These are phyloP conservation scores for Sebastes melanostomus DNA, from an alignment of 2,797 vertebrate species.

Conservation along the genomic window DNA sequence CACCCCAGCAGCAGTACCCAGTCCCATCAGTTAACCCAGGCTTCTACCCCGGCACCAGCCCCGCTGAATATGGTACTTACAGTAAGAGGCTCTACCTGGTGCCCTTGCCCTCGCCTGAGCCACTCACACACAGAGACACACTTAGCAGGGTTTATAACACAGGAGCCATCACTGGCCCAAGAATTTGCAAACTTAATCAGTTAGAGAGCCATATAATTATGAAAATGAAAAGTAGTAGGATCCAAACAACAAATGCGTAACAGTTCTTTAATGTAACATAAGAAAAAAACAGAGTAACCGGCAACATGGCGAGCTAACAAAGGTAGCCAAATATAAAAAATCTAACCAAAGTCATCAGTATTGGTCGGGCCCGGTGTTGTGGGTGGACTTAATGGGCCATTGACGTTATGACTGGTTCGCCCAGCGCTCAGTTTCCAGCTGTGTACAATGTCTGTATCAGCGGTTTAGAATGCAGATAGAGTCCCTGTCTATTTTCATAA, in stretches of 20 bases:
- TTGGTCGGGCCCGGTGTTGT: too few relatives aligned
- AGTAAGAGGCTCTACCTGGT: slow-evolving; percentile 84
- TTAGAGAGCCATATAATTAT: not conserved
- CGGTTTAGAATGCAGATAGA: too few relatives aligned
- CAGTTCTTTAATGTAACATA: not conserved
- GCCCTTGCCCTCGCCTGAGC: slow-evolving; percentile 52
- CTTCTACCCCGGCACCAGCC: slow-evolving; percentile 93
- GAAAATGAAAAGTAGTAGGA: too few relatives aligned
- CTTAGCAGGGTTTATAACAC: not conserved
- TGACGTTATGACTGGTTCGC: too few relatives aligned
- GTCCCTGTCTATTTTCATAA: too few relatives aligned
- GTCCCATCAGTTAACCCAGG: slow-evolving; percentile 89
- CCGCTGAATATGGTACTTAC: slow-evolving; percentile 93
- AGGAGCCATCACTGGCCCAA: not conserved
- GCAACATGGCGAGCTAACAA: not conserved
- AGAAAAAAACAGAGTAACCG: not conserved
- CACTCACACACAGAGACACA: slow-evolving; percentile 17
- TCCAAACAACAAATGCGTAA: not conserved
- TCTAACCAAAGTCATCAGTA: too few relatives aligned
- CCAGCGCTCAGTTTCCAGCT: too few relatives aligned
- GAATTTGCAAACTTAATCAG: not conserved
- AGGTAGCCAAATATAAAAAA: not conserved
- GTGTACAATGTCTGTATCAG: too few relatives aligned
- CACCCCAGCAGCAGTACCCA: slow-evolving; percentile 94
- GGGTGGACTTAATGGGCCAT: too few relatives aligned